These are phyloP conservation scores for Elanoides forficatus DNA, from an alignment of 2,113 vertebrate species.

Conservation along the genomic window DNA sequence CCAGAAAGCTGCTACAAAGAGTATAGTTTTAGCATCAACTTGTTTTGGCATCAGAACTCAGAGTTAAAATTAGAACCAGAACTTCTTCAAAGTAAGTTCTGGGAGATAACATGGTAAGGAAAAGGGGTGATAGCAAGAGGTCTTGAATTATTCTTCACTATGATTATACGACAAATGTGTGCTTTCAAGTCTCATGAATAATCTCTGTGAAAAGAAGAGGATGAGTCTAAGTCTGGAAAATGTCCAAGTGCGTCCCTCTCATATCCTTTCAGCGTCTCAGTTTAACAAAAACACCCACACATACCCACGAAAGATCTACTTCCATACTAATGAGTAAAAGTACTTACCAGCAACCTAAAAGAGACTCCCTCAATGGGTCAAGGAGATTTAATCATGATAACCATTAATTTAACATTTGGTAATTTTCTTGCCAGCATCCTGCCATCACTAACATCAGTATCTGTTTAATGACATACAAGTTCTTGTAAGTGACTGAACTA, in stretches of 20 bases:
- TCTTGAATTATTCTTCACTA: background rate
- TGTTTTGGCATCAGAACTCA: background rate
- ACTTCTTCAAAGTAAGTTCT: background rate
- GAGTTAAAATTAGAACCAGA: background rate
- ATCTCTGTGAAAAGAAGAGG: background rate
- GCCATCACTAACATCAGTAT: background rate
- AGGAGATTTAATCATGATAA: background rate
- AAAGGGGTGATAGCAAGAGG: background rate
- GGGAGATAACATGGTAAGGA: background rate
- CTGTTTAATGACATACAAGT: background rate
- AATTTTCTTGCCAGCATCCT: background rate
- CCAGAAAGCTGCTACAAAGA: background rate
- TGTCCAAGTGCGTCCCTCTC: background rate
- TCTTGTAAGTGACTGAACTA: background rate
- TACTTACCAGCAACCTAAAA: background rate
- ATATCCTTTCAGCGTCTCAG: background rate
- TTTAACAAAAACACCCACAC: slow-evolving; percentile 12
- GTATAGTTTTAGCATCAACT: background rate
- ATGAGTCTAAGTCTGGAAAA: background rate
- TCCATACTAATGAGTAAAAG: background rate
- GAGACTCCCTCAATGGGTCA: background rate
- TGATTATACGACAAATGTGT: background rate
- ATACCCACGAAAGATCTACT: background rate
- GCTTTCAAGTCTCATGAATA: background rate
- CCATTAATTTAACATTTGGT: background rate